Evolutionary conservation across 2,797 vertebrate genomes (phyloP).

Genomic region (Sternarchorhynchus goeldii): DNA sequence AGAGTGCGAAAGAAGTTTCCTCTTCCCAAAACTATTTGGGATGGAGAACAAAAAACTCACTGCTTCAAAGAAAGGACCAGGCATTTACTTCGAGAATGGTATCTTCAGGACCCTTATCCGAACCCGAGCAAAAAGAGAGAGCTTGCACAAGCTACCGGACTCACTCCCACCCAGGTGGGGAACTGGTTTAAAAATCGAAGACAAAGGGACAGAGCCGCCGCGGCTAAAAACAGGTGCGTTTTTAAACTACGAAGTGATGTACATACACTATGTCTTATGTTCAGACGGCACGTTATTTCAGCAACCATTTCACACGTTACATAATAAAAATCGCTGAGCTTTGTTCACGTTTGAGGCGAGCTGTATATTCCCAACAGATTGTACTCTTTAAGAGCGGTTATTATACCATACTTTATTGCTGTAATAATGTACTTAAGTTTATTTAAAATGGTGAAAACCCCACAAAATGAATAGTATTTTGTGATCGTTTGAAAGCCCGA

Average conservation of each 20-base stretch:
- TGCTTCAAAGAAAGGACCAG: conserved; percentile 99
- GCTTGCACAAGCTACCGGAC: conserved; percentile 98
- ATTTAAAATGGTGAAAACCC: neutral
- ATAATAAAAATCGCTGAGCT: neutral
- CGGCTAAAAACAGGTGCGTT: conserved; percentile 96
- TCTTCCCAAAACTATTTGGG: conserved; percentile 97
- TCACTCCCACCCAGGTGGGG: conserved; percentile 98
- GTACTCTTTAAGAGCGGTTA: too few relatives aligned
- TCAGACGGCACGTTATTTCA: neutral
- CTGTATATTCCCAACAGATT: too few relatives aligned
- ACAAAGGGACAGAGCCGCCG: conserved; percentile 97
- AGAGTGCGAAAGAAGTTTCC: conserved; percentile 99
- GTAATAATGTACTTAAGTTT: too few relatives aligned
- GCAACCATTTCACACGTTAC: too few relatives aligned
- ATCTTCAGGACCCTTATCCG: conserved; percentile 97
- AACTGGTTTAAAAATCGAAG: conserved; percentile 99
- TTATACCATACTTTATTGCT: too few relatives aligned
- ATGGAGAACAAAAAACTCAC: conserved; percentile 99
- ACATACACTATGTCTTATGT: neutral
- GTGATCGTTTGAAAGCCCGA: neutral
- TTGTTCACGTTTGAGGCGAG: too few relatives aligned
- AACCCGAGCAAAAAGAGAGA: conserved; percentile 98
- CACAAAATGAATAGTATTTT: neutral
- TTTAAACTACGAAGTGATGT: neutral
- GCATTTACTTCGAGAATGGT: conserved; percentile 97